phyloP scores from a whole-genome alignment of 2,888 invertebrate species.

The Euzophera pinguis region DNA sequence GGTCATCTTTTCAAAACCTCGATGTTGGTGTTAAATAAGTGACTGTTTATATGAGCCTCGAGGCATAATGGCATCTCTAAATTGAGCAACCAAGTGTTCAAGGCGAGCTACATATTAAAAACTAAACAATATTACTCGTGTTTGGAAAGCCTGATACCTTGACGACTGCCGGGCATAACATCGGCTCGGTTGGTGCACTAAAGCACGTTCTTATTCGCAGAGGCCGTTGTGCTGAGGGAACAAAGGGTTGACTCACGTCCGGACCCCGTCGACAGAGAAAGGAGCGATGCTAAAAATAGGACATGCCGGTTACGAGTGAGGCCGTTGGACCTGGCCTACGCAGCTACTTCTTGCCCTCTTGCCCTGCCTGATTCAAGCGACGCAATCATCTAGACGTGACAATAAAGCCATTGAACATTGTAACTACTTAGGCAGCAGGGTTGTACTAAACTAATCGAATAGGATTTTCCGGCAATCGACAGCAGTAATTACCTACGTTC shows the following conservation, averaged over 20 bases:
- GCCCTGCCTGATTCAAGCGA: slow-evolving; percentile 35
- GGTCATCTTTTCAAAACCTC: slow-evolving; percentile 36
- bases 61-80: slow-evolving; percentile 55
- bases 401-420: slow-evolving; percentile 17
- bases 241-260: slow-evolving; percentile 74
- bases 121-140: slow-evolving; percentile 58
- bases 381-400: slow-evolving; percentile 32
- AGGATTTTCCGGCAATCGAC: slow-evolving; percentile 22
- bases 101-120: slow-evolving; percentile 66
- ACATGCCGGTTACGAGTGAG: slow-evolving; percentile 54
- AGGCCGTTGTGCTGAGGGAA: slow-evolving; percentile 55
- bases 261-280: slow-evolving; percentile 58
- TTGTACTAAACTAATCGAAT: slow-evolving; percentile 19
- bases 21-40: slow-evolving; percentile 50
- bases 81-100: slow-evolving; percentile 60
- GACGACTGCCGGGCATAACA: slow-evolving; percentile 37
- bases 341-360: slow-evolving; percentile 45
- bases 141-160: slow-evolving; percentile 59
- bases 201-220: slow-evolving; percentile 36
- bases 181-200: slow-evolving; percentile 12
- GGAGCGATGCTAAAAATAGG: slow-evolving; percentile 67
- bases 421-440: slow-evolving; percentile 13
- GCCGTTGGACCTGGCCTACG: slow-evolving; percentile 62
- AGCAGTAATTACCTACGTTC: slow-evolving; percentile 22
- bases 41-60: slow-evolving; percentile 45